Evolutionary conservation across 30 jellyfish, hydroid and myxozoan species (phyloP), one percentile per base, ranked within the genome.

Genomic region (Cassiopea xamachana): DNA sequence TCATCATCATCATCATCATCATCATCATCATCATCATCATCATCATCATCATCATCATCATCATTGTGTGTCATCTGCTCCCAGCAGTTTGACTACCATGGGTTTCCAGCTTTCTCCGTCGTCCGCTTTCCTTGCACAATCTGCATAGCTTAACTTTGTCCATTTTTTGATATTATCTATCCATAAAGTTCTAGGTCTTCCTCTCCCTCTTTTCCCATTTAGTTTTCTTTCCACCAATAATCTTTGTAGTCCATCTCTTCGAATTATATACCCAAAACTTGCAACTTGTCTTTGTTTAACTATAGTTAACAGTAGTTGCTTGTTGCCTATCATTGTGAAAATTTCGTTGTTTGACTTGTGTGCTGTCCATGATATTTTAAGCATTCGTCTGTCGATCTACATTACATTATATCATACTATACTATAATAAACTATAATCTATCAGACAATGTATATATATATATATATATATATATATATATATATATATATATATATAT

Each of bases 1-100:
- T 64, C 74, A 64, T 64, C 74, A 64, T 17, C 74, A 64, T 64
- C 74, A 64, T 64, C 74, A 64, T 64, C 74, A 64, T 64, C 74
- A 64, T 64, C 74, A 64, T 64, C 74, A 64, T 64, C 19, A 64
- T 64, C 74, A 64, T 64, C 74, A 64, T 64, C 74, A 64, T 64
- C 74, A 64, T 64, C 74, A 64, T 64, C 74, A 64, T 17, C 74
- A 64, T 64, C 74, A 64, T 64, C 74, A 64, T 64, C 74, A 64
- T 64, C 74, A 64, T 64, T 27, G 15, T 64, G 39, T 55, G 64
- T 10, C 64, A 55, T 55, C 64, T 55, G 64, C 64, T 55, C 64
- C 12, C 12, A 55, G 64, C 64, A 55, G 64, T 3, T 55, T 3
- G 64, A 10, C 64, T 55, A 10, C 12, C 64, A 10, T 55, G 12